Conservation (phyloP, 2,797 vertebrate genomes). For the Phalanger gymnotis region DNA sequence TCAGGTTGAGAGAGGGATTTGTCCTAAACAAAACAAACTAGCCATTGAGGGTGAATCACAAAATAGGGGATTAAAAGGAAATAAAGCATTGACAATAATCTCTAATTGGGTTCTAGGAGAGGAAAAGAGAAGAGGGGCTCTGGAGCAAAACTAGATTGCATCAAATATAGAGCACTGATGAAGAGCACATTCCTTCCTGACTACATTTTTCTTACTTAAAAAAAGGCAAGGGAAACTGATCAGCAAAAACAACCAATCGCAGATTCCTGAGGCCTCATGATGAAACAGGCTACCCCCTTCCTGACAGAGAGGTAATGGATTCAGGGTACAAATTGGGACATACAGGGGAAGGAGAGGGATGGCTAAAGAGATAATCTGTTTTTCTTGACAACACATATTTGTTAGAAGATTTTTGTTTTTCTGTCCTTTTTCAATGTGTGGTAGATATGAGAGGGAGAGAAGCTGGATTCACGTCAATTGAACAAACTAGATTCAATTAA, state of each 20-base stretch:
- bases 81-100: neutral
- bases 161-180: too few species aligned
- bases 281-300: neutral
- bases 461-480: neutral
- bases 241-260: neutral
- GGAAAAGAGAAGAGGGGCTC: neutral
- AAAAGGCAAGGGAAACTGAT: neutral
- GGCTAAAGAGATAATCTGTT: too few species aligned
- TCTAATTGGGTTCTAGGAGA: neutral
- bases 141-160: neutral
- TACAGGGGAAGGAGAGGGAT: too few species aligned
- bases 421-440: neutral
- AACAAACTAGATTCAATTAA: neutral
- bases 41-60: neutral
- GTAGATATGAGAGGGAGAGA: neutral
- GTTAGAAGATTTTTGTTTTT: neutral
- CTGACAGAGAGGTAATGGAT: neutral
- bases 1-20: neutral
- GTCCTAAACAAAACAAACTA: neutral
- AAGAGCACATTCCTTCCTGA: too few species aligned
- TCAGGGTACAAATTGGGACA: neutral
- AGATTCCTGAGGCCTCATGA: neutral
- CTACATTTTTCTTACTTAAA: too few species aligned
- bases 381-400: neutral
- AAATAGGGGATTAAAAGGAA: neutral